phyloP scores from a whole-genome alignment of 2,113 vertebrate genomes.

The Nycticebus coucang region DNA sequence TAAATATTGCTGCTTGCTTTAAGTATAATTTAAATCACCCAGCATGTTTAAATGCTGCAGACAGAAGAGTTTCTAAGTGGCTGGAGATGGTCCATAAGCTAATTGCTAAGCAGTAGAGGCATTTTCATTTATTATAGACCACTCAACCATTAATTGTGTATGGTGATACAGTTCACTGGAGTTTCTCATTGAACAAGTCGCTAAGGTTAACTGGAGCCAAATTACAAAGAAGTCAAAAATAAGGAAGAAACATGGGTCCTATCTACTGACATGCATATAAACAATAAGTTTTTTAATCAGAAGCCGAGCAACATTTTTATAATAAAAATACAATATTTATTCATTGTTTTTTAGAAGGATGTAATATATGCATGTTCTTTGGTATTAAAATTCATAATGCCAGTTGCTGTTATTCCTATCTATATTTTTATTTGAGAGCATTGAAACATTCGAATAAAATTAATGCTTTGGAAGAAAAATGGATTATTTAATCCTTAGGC shows the following conservation, averaged over 20 bases:
- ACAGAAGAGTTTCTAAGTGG: conserved; percentile 72
- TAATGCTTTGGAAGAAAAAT: background rate
- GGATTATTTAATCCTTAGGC: background rate
- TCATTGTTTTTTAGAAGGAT: background rate
- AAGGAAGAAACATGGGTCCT: conserved; percentile 16
- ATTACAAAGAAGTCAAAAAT: conserved; percentile 55
- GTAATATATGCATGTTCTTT: background rate
- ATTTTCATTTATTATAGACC: conserved; percentile 83
- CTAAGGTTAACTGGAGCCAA: conserved; percentile 79
- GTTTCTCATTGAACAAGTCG: conserved; percentile 80
- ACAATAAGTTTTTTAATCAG: background rate
- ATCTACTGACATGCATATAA: background rate
- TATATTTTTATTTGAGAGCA: background rate
- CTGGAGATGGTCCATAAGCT: conserved; percentile 83
- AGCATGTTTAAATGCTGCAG: conserved; percentile 77
- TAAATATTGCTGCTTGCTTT: conserved; percentile 82
- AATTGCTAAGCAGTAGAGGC: conserved; percentile 79
- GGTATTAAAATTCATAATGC: background rate
- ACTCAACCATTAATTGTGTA: conserved; percentile 80
- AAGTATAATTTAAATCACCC: conserved; percentile 80
- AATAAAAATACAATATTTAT: background rate
- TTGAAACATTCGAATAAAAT: background rate
- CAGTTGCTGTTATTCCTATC: background rate
- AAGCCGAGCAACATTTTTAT: background rate
- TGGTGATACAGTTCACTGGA: conserved; percentile 76